Percentiles rank a stretch among this genome's conserved stretches.
Evolutionary conservation across 1,140 invertebrate genomes (phyloP).

Genomic region (Diploscapter pachys): DNA sequence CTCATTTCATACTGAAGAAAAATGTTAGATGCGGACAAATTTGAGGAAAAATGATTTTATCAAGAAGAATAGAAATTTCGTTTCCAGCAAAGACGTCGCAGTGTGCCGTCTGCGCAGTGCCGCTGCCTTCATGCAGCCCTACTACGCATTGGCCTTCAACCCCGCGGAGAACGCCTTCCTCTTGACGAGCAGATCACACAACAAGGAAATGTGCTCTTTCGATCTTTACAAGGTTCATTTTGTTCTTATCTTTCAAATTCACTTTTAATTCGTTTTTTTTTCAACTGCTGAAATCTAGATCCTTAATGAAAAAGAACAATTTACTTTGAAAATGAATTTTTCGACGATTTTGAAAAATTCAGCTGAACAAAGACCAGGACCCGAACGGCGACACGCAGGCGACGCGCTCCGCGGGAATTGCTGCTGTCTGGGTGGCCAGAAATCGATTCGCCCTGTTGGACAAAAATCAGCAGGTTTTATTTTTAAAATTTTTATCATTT

Average conservation of each 20-base stretch:
- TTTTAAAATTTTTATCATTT: neutral
- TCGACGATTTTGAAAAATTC: neutral
- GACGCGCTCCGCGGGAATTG: slow-evolving; percentile 76
- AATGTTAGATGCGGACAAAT: no score
- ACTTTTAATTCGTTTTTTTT: no score
- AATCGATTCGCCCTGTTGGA: slow-evolving; percentile 92
- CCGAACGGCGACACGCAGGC: slow-evolving; percentile 16
- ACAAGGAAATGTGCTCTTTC: slow-evolving; percentile 85
- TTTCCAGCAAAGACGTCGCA: slow-evolving; percentile 77
- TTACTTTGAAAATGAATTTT: no score
- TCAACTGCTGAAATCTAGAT: no score
- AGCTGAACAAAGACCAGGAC: slow-evolving; percentile 10
- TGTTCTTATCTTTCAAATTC: neutral
- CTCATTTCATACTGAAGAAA: no score
- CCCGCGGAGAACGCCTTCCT: slow-evolving; percentile 87
- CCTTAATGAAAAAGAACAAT: no score
- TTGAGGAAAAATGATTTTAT: neutral
- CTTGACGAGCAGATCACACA: slow-evolving; percentile 72
- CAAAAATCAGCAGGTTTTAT: slow-evolving; percentile 46
- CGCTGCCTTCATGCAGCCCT: slow-evolving; percentile 59
- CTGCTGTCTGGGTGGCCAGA: slow-evolving; percentile 93
- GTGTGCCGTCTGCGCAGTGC: slow-evolving; percentile 86
- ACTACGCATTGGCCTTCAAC: slow-evolving; percentile 81
- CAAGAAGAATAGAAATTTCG: neutral
- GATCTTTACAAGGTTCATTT: slow-evolving; percentile 78